A percentile compares a stretch with the other conserved stretches of the same genome.
These are phyloP conservation scores for Astreopora myriophthalma DNA, from an alignment of 64 coral and sea anemone genomes.

Conservation along the genomic window DNA sequence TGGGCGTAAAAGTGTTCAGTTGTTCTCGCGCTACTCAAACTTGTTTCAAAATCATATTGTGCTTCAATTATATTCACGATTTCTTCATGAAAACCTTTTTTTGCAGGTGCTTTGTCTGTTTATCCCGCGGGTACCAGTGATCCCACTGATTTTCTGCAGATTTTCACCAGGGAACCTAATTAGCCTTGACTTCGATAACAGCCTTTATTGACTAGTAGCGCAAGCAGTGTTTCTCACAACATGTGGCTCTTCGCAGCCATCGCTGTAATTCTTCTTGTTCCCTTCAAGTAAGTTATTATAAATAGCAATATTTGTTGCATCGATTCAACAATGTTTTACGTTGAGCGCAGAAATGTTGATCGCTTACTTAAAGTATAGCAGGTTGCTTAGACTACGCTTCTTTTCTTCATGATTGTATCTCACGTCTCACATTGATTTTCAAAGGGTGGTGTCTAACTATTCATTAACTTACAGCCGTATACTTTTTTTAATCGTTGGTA, in stretches of 20 bases:
- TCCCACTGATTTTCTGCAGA: neutral
- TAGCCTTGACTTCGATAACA: neutral
- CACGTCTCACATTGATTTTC: no score
- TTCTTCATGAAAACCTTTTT: neutral
- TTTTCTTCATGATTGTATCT: no score
- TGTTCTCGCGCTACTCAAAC: no score
- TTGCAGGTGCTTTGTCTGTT: neutral
- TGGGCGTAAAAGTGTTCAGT: no score
- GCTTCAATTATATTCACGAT: neutral
- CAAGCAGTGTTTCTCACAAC: neutral
- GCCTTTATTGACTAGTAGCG: neutral
- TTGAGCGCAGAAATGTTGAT: neutral
- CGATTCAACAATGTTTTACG: neutral
- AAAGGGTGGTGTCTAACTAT: no score
- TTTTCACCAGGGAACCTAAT: neutral
- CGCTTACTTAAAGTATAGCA: no score
- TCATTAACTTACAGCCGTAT: no score
- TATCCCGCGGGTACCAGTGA: neutral
- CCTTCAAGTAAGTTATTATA: neutral
- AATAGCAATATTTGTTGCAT: neutral
- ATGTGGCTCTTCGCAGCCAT: neutral
- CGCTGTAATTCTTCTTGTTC: neutral
- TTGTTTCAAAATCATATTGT: no score
- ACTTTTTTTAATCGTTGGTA: no score
- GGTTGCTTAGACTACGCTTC: no score